Evolutionary conservation across 2,797 vertebrate genomes (phyloP).

Genomic region (Staurois parvus): DNA sequence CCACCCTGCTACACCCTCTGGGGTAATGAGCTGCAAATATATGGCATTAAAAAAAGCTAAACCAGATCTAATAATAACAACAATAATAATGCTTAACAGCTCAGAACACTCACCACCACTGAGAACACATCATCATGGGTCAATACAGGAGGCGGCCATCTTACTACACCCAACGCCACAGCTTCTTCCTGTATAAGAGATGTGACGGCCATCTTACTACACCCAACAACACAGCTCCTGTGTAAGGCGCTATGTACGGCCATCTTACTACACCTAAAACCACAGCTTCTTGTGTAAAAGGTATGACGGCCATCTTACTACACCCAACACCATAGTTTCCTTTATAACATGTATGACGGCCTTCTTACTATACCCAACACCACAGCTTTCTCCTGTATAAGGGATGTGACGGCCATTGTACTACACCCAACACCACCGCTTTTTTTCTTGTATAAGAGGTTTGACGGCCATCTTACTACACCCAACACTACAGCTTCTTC

Average conservation of each 20-base stretch:
- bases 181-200: background rate
- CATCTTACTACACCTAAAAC: conserved; percentile 16
- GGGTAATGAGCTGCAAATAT: no score
- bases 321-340: background rate
- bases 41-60: no score
- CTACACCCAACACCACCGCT: no score
- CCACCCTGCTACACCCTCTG: no score
- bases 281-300: no score
- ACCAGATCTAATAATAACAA: no score
- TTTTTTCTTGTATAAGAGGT: no score
- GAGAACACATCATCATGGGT: background rate
- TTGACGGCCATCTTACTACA: background rate
- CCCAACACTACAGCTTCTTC: rapidly evolving
- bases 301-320: background rate
- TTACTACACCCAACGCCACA: background rate
- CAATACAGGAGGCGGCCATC: background rate
- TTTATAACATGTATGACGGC: no score
- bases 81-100: no score
- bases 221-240: background rate
- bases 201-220: background rate
- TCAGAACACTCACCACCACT: background rate
- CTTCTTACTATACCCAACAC: background rate
- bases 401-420: background rate
- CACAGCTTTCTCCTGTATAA: rapidly evolving
- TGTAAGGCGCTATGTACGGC: background rate